These are phyloP conservation scores for Xestia rhomboidea DNA, from an alignment of 2,888 invertebrate species.

Conservation along the genomic window DNA sequence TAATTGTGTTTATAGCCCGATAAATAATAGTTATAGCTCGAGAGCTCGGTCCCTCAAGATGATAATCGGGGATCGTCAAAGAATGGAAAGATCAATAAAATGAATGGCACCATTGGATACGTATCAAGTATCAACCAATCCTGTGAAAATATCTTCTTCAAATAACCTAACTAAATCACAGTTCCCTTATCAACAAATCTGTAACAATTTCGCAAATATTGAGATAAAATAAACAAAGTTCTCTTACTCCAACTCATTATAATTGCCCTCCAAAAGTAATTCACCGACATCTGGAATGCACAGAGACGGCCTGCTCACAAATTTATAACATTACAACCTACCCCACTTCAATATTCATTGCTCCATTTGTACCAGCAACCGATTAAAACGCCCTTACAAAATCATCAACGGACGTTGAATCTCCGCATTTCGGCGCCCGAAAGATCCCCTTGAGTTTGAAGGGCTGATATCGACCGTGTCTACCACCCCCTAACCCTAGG, in stretches of 20 bases:
- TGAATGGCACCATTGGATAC: too few species aligned
- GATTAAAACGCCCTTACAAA: constrained; percentile 37
- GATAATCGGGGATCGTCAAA: background rate
- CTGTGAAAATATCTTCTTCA: background rate
- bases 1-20: constrained; percentile 50
- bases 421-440: constrained; percentile 21
- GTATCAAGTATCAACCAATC: background rate
- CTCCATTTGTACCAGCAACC: constrained; percentile 17
- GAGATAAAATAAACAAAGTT: constrained; percentile 31
- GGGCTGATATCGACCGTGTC: constrained; percentile 67
- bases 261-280: constrained; percentile 61
- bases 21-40: constrained; percentile 11
- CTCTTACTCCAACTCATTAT: constrained; percentile 48
- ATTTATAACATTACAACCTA: constrained; percentile 58
- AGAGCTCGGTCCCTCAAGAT: constrained; percentile 7
- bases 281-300: constrained; percentile 54
- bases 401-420: constrained; percentile 56
- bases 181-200: background rate
- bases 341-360: constrained; percentile 53
- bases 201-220: background rate
- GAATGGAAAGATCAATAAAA: background rate
- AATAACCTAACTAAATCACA: background rate
- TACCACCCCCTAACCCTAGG: constrained; percentile 43
- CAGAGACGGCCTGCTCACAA: constrained; percentile 58
- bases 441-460: constrained; percentile 53